A percentile compares a stretch with the other conserved stretches of the same genome.
These are phyloP conservation scores for Enteromius afrohamiltoni DNA, from an alignment of 2,797 vertebrate species.

Conservation along the genomic window DNA sequence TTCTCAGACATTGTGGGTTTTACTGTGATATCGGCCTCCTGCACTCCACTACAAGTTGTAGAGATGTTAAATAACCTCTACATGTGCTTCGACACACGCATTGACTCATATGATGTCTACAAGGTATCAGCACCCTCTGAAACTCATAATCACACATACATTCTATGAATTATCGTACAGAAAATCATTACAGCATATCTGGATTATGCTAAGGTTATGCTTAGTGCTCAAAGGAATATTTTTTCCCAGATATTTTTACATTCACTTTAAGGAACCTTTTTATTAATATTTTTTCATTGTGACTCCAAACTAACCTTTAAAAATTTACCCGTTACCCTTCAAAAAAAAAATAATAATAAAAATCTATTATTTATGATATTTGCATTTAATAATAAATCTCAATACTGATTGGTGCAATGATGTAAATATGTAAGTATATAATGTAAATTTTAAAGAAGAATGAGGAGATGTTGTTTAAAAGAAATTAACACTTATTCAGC, in stretches of 20 bases:
- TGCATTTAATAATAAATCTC: too few species aligned
- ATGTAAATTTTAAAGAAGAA: too few species aligned
- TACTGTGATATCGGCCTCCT: conserved; percentile 88
- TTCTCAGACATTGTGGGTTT: conserved; percentile 92
- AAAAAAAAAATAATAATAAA: too few species aligned
- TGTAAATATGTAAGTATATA: too few species aligned
- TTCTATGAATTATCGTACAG: background rate
- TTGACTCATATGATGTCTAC: conserved; percentile 88
- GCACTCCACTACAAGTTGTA: conserved; percentile 86
- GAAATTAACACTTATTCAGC: too few species aligned
- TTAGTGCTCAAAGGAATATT: background rate
- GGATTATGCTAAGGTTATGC: background rate
- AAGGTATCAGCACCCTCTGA: conserved; percentile 75
- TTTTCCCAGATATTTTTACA: background rate
- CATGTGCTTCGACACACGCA: conserved; percentile 88
- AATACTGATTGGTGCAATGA: too few species aligned
- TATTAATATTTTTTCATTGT: background rate
- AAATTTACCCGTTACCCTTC: too few species aligned
- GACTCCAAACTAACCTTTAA: background rate
- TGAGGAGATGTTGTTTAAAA: too few species aligned
- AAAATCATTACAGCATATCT: background rate
- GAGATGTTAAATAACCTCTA: conserved; percentile 91
- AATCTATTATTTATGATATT: too few species aligned
- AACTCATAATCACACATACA: background rate
- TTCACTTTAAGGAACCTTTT: background rate